A percentile compares a stretch with the other conserved stretches of the same genome.
These are phyloP conservation scores for Xestia sexstrigata DNA, from an alignment of 2,888 invertebrate genomes.

Conservation along the genomic window DNA sequence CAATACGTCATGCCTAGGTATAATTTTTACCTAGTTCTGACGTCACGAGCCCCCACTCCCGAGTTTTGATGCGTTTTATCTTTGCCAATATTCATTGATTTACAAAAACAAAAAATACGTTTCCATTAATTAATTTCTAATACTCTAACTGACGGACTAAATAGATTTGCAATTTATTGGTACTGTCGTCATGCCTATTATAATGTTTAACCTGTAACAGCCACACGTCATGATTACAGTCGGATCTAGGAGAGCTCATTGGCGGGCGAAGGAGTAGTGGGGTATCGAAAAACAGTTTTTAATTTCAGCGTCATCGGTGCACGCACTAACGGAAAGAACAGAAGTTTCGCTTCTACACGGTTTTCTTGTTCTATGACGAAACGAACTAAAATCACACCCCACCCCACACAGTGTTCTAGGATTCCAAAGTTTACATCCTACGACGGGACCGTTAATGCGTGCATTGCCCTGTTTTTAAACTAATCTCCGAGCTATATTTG, in stretches of 20 bases:
- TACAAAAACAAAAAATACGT: too few species aligned
- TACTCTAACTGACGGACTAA: too few species aligned
- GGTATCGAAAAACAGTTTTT: background rate
- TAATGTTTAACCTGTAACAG: background rate
- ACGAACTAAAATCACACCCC: conserved; percentile 47
- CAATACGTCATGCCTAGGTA: too few species aligned
- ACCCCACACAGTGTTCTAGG: conserved; percentile 25
- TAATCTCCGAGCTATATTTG: conserved; percentile 26
- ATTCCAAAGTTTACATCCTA: conserved; percentile 24
- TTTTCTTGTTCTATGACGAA: conserved; percentile 25
- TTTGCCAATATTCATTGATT: too few species aligned
- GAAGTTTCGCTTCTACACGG: background rate
- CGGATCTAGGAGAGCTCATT: background rate
- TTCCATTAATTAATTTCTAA: too few species aligned
- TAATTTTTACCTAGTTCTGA: too few species aligned
- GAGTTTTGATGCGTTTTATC: too few species aligned
- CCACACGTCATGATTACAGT: background rate
- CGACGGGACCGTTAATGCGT: conserved; percentile 23
- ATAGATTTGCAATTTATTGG: too few species aligned
- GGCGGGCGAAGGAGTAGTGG: background rate
- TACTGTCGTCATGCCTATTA: too few species aligned
- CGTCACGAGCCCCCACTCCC: too few species aligned
- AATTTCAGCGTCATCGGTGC: background rate
- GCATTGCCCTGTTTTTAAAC: conserved; percentile 48
- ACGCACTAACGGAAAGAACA: background rate